These are phyloP conservation scores for Philypnodon macrostomus DNA, from an alignment of 2,797 vertebrate species.

Conservation along the genomic window DNA sequence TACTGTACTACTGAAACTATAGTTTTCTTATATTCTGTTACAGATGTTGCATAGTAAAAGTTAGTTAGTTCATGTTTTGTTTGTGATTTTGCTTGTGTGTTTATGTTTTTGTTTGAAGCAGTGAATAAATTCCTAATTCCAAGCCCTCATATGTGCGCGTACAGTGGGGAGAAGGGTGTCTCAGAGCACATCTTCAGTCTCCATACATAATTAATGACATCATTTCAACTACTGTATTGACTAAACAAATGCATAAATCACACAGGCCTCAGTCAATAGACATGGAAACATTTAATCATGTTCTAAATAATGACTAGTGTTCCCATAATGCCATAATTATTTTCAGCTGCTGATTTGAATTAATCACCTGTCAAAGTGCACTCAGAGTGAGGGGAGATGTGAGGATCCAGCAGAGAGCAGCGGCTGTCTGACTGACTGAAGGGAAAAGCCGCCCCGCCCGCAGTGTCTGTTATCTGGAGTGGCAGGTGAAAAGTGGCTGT, in stretches of 20 bases:
- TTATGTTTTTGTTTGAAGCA: conserved; percentile 79
- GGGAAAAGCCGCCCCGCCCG: conserved; percentile 3
- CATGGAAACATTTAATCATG: conserved; percentile 97
- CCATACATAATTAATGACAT: conserved; percentile 98
- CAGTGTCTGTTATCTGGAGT: conserved; percentile 61
- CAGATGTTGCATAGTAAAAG: too few relatives aligned
- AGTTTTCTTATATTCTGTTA: too few relatives aligned
- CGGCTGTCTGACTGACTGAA: conserved; percentile 54
- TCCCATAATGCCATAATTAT: conserved; percentile 95
- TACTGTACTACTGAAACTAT: too few relatives aligned
- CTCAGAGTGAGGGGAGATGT: conserved; percentile 26
- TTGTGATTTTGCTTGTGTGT: too few relatives aligned
- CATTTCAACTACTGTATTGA: conserved; percentile 94
- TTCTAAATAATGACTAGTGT: conserved; percentile 96
- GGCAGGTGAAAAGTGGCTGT: conserved; percentile 77
- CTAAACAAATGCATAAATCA: conserved; percentile 99
- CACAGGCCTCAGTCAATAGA: conserved; percentile 89
- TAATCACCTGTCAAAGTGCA: conserved; percentile 84
- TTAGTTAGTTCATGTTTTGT: too few relatives aligned
- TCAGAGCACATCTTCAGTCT: conserved; percentile 39
- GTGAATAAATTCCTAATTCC: conserved; percentile 83
- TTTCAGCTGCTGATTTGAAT: conserved; percentile 93
- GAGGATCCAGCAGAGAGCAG: conserved; percentile 25
- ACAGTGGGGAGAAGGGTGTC: conserved; percentile 63
- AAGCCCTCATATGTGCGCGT: conserved; percentile 81